Conservation (phyloP, 2,888 invertebrate genomes). For the Automeris io region DNA sequence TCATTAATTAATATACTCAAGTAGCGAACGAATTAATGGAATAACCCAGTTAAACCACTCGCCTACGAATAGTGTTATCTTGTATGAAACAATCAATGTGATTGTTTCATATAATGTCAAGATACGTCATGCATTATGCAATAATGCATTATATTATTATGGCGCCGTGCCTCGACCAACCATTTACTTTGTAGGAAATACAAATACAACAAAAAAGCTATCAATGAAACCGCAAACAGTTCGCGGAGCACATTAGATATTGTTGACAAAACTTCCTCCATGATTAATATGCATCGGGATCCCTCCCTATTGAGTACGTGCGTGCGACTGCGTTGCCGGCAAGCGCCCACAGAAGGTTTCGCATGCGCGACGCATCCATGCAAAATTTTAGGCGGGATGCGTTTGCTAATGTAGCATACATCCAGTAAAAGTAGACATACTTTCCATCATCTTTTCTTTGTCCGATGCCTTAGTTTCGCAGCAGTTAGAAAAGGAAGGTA, state of each 20-base stretch:
- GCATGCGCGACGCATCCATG: constrained; percentile 73
- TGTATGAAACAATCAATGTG: constrained; percentile 39
- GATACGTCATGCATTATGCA: constrained; percentile 59
- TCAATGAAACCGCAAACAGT: constrained; percentile 63
- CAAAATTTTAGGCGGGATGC: constrained; percentile 77
- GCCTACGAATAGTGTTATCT: constrained; percentile 42
- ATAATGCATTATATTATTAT: constrained; percentile 51
- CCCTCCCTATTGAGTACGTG: constrained; percentile 70
- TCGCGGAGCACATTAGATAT: constrained; percentile 73
- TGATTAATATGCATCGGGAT: constrained; percentile 73
- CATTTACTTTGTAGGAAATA: constrained; percentile 36
- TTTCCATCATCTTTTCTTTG: constrained; percentile 59
- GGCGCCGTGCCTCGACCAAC: constrained; percentile 46
- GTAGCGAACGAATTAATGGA: constrained; percentile 58
- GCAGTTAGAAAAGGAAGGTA: constrained; percentile 61
- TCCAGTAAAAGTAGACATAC: constrained; percentile 57
- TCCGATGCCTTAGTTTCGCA: constrained; percentile 34
- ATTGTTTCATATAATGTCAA: constrained; percentile 42
- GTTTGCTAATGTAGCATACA: constrained; percentile 56
- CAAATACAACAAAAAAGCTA: constrained; percentile 56
- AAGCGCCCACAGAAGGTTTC: constrained; percentile 41
- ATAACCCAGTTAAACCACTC: constrained; percentile 68
- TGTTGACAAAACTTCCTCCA: constrained; percentile 76
- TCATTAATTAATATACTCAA: constrained; percentile 65
- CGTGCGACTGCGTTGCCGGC: constrained; percentile 54